phyloP scores from a whole-genome alignment of 1,140 invertebrate species.

The Melitaea cinxia region DNA sequence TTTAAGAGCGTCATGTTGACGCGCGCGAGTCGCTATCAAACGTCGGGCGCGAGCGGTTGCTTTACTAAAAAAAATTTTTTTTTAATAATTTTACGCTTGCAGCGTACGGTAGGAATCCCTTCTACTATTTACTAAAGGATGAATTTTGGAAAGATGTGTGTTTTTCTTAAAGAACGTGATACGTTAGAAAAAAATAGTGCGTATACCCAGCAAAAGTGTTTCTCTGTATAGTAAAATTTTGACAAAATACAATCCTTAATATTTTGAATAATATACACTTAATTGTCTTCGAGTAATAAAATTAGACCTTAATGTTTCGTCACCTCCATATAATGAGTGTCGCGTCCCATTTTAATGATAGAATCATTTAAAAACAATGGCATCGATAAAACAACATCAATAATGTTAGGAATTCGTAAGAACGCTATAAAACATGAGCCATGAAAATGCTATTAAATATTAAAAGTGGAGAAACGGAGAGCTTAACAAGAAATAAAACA shows the following conservation, averaged over 20 bases:
- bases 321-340: conserved; percentile 7
- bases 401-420: conserved; percentile 73
- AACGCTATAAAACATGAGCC: conserved; percentile 78
- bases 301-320: neutral
- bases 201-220: neutral
- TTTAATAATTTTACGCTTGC: conserved; percentile 59
- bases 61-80: conserved; percentile 36
- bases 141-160: conserved; percentile 48
- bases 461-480: conserved; percentile 81
- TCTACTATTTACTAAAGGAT: conserved; percentile 71
- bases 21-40: conserved; percentile 47
- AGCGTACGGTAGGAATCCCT: conserved; percentile 61
- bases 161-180: conserved; percentile 24
- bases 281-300: neutral
- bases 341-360: conserved; percentile 17
- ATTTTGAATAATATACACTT: neutral
- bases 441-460: conserved; percentile 82
- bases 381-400: conserved; percentile 69
- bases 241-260: neutral
- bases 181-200: neutral
- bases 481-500: conserved; percentile 82
- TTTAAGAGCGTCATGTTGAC: conserved; percentile 77
- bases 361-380: conserved; percentile 53
- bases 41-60: conserved; percentile 28
- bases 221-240: conserved; percentile 11